Percentiles rank a stretch among this genome's conserved stretches.
These are phyloP conservation scores for Lepetodrilus schrolli DNA, from an alignment of 2,888 invertebrate species.

Conservation along the genomic window DNA sequence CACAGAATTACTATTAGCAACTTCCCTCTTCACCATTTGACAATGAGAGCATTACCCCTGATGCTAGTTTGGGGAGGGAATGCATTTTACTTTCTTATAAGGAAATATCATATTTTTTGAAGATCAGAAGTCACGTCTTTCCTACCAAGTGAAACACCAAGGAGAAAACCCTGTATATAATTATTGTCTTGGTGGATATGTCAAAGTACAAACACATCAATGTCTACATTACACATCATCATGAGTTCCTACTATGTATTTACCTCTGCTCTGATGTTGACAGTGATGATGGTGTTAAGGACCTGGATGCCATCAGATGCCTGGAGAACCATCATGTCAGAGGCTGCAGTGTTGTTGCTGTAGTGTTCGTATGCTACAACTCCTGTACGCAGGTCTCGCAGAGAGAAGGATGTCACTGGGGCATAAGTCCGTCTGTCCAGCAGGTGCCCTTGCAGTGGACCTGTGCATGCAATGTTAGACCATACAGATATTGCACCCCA, in stretches of 20 bases:
- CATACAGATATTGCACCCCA: background rate
- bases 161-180: background rate
- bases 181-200: too few relatives aligned
- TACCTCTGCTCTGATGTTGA: conserved; percentile 61
- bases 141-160: background rate
- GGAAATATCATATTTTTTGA: too few relatives aligned
- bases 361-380: conserved; percentile 59
- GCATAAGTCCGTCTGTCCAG: conserved; percentile 34
- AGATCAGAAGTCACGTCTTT: background rate
- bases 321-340: conserved; percentile 58
- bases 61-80: too few relatives aligned
- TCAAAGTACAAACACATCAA: background rate
- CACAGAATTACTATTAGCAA: background rate
- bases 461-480: too few relatives aligned
- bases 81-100: too few relatives aligned
- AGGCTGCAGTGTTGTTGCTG: conserved; percentile 37
- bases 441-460: conserved; percentile 56
- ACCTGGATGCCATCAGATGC: conserved; percentile 57
- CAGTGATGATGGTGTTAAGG: conserved; percentile 52
- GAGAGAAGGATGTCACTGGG: conserved; percentile 51
- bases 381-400: conserved; percentile 55
- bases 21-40: too few relatives aligned
- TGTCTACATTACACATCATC: too few relatives aligned
- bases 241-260: background rate
- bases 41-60: too few relatives aligned